These are phyloP conservation scores for Malurus leucopterus DNA, from an alignment of 2,797 vertebrate genomes.

Conservation along the genomic window DNA sequence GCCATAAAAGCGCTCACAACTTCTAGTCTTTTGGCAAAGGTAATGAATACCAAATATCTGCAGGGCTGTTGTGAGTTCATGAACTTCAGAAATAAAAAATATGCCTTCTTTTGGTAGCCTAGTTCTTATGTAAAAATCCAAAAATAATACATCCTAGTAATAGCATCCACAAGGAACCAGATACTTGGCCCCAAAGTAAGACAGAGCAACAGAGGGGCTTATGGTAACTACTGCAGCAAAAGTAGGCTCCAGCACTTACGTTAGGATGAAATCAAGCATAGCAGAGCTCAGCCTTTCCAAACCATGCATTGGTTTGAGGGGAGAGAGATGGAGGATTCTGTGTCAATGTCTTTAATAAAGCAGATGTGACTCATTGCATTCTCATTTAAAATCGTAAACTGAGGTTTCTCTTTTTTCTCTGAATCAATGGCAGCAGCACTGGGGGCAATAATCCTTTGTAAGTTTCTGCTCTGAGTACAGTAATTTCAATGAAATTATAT, in stretches of 20 bases:
- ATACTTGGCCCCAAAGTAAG: slow-evolving; percentile 8
- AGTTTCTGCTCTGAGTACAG: background rate
- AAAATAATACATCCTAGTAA: slow-evolving; percentile 36
- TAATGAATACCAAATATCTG: slow-evolving; percentile 23
- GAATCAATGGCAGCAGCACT: background rate
- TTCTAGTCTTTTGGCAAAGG: slow-evolving; percentile 8
- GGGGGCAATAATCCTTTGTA: rapidly evolving
- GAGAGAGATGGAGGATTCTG: background rate
- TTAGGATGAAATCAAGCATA: slow-evolving; percentile 33
- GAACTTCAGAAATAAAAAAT: slow-evolving; percentile 40
- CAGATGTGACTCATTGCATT: slow-evolving; percentile 27
- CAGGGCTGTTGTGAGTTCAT: slow-evolving; percentile 15
- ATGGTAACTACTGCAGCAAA: slow-evolving; percentile 14
- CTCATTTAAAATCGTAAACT: background rate
- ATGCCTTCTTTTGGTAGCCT: slow-evolving; percentile 22
- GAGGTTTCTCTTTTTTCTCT: background rate
- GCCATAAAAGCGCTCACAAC: background rate
- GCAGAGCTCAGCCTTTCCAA: slow-evolving; percentile 31
- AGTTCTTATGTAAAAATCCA: slow-evolving; percentile 21
- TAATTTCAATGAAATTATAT: background rate
- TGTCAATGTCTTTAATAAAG: slow-evolving; percentile 11
- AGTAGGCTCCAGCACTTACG: background rate
- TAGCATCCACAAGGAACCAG: slow-evolving; percentile 22
- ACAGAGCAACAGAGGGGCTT: background rate
- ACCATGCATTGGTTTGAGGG: background rate